These are phyloP conservation scores for Phragmatobia fuliginosa DNA, from an alignment of 2,888 invertebrate genomes.

Conservation along the genomic window DNA sequence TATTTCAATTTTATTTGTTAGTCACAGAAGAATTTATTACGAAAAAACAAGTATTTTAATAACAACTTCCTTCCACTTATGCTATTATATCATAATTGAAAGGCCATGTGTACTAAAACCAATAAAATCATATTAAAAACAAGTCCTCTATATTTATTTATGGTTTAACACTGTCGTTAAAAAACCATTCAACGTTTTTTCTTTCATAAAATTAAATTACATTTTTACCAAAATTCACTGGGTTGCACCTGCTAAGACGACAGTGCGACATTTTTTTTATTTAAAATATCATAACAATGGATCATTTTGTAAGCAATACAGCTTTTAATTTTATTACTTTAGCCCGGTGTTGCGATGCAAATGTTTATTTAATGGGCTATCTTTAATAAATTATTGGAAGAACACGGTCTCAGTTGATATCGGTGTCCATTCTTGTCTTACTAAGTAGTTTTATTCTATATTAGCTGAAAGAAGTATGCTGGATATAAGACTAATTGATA, in stretches of 20 bases:
- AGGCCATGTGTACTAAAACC: slow-evolving; percentile 7
- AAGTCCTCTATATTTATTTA: slow-evolving; percentile 6
- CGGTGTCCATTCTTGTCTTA: slow-evolving; percentile 1
- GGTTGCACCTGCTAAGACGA: slow-evolving; percentile 49
- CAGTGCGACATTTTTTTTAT: slow-evolving; percentile 41
- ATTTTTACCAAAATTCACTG: slow-evolving; percentile 46
- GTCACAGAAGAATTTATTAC: too few species aligned
- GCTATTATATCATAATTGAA: slow-evolving; percentile 14
- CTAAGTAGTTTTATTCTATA: neutral
- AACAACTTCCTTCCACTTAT: neutral
- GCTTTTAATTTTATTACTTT: slow-evolving; percentile 64
- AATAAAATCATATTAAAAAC: neutral
- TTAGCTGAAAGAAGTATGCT: too few species aligned
- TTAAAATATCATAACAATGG: slow-evolving; percentile 50
- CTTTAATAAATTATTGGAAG: slow-evolving; percentile 46
- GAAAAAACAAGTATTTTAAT: neutral
- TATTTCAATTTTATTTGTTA: too few species aligned
- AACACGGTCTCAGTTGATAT: slow-evolving; percentile 24
- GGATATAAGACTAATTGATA: too few species aligned
- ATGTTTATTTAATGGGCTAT: slow-evolving; percentile 63
- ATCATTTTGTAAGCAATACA: slow-evolving; percentile 50
- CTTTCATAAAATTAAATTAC: slow-evolving; percentile 39
- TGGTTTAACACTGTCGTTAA: slow-evolving; percentile 19
- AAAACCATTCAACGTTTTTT: slow-evolving; percentile 19
- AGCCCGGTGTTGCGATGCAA: slow-evolving; percentile 53